Evolutionary conservation across 2,797 vertebrate genomes (phyloP), one percentile per base, ranked within the genome.

Genomic region (Siniperca obscura): DNA sequence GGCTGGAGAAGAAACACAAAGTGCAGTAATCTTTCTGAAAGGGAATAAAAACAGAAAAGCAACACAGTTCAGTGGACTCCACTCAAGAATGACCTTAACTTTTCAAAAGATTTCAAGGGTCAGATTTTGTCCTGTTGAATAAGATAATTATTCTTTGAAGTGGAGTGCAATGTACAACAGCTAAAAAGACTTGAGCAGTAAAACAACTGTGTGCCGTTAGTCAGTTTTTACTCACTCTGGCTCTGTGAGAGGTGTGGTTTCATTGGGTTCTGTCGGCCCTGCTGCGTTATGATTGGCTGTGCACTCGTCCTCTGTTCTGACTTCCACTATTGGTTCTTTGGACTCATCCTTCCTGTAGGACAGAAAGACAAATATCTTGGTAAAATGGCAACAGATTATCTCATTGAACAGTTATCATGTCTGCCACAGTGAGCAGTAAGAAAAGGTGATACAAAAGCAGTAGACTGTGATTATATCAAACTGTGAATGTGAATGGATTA

Each of bases 301-400:
- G 87, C 96, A 94, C 78, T 99, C 98, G 52, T 99, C 98, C 90
- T 99, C 98, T 0, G 96, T 99, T 77, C 97, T 95, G 82, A 99
- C 97, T 87, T 99, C 98, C 77, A 99, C 98, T 22, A 99, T 99
- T 3, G 98, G 97, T 92, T 99, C 98, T 95, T 99, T 99, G 78
- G 98, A 99, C 74, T 99, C 98, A 1, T 98, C 98, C 92, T 99
- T 99, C 90, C 98, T 99, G 96, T 22, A 19, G 69, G 19, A 83
- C 36, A 62, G 13, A 77, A 21, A 77, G n/a, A 80, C 52, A 80
- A 19, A 64, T 22, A 0, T 60, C 48, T 64, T 66, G 50, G 55
- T 78, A 66, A 80, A 50, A 69, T 21, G 56, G 40, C 36, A 59
- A 59, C 56, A 52, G 36, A 56, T 70, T 12, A 46, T 16, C 44